Base-by-base conservation (phyloP, 92 coral and sea anemone species). In the Phenganax marumi region DNA sequence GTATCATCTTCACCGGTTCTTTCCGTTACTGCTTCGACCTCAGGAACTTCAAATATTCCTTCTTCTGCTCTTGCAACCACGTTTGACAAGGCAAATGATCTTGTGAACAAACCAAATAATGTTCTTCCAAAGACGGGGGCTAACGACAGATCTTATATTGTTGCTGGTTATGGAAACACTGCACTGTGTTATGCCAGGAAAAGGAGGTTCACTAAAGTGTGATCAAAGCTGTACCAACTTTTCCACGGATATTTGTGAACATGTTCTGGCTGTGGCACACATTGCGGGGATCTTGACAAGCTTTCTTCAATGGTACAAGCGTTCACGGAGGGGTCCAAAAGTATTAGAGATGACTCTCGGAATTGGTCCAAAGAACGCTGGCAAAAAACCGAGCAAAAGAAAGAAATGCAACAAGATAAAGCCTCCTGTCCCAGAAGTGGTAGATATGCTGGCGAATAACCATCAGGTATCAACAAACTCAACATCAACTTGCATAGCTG, bases 251-350 rank as follows among this genome's bases (percentile, higher is more conserved):
- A 80, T 80, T 2, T 66, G 91, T 22, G 86, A 88, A 76, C 88
- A 88, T 18, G 72, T 82, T 60, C 61, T 84, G 43, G 86, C 88
- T 25, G 88, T 88, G 8, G 91, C 86, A 47, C 82, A 88, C n/a
- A 43, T 54, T 16, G 68, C 39, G 14, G 86, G 75, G 18, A 54
- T 43, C 16, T 73, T 76, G 19, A 9, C 7, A 19, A 73, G 56
- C 17, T 83, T 87, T 46, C 13, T 87, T 9, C 75, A 55, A 0
- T 87, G 87, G 87, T 87, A 75, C 57, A 69, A 50, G 19, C 46
- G 86, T 48, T 87, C 84, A 8, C 82, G 21, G 47, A 47, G 75
- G 50, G 83, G 87, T 19, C 72, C 90, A 7, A 66, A 66, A 17
- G 52, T 76, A 58, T 18, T 33, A 4, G 56, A 69, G 43, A 82